phyloP scores from a whole-genome alignment of 2,797 vertebrate species.

The Bufotes viridis region DNA sequence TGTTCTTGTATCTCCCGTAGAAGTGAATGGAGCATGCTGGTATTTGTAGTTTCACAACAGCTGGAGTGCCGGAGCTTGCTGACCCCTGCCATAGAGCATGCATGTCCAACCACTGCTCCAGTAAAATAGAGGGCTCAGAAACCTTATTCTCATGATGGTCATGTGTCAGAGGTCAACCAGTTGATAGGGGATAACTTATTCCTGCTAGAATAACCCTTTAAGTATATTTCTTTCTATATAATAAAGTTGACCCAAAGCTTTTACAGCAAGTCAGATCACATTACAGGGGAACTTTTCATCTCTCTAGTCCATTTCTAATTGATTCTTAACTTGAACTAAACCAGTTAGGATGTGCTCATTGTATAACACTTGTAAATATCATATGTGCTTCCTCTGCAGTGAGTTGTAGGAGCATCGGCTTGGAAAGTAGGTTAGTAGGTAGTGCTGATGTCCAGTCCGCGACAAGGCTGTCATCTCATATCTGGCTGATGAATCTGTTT shows the following conservation, averaged over 20 bases:
- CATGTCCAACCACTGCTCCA: too few relatives aligned
- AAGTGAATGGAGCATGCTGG: too few relatives aligned
- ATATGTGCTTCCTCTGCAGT: neutral
- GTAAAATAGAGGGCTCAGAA: too few relatives aligned
- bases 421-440: slow-evolving; percentile 30
- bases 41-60: too few relatives aligned
- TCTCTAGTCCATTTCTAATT: neutral
- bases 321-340: neutral
- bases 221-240: too few relatives aligned
- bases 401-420: neutral
- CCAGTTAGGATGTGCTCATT: neutral
- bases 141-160: too few relatives aligned
- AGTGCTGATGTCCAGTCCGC: neutral
- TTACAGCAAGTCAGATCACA: neutral
- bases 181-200: too few relatives aligned
- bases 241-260: neutral
- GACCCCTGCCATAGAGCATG: too few relatives aligned
- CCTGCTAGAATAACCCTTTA: too few relatives aligned
- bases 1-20: too few relatives aligned
- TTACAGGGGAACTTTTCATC: neutral
- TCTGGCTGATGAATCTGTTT: slow-evolving; percentile 22
- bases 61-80: too few relatives aligned
- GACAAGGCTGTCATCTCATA: slow-evolving; percentile 17
- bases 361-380: neutral
- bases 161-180: too few relatives aligned